Evolutionary conservation across 2,888 invertebrate species (phyloP).

Genomic region (Ochlodes sylvanus): DNA sequence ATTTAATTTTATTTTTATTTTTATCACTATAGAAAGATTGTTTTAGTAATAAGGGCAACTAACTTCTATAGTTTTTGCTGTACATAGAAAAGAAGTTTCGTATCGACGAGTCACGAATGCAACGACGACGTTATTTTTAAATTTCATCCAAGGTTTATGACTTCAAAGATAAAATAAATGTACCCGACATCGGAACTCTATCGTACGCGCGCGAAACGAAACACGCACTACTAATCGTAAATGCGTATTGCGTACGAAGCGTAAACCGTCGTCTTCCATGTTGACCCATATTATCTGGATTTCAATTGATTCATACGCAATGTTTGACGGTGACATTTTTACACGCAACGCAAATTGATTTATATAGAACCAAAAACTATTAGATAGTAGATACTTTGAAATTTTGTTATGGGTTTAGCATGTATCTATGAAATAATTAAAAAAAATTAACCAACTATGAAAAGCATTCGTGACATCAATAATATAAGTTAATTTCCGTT

Average conservation of each 20-base stretch:
- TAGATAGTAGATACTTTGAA: too few species aligned
- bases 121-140: conserved; percentile 20
- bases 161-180: conserved; percentile 24
- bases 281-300: conserved; percentile 17
- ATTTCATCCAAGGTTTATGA: conserved; percentile 15
- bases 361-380: too few species aligned
- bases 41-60: too few species aligned
- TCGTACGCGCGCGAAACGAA: neutral
- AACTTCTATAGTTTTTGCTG: too few species aligned
- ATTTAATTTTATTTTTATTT: too few species aligned
- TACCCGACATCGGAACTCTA: conserved; percentile 14
- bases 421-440: too few species aligned
- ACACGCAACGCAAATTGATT: too few species aligned
- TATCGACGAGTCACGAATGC: conserved; percentile 11
- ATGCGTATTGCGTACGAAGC: neutral
- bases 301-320: conserved; percentile 19
- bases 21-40: too few species aligned
- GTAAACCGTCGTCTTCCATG: conserved; percentile 6
- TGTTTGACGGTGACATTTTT: neutral
- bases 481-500: too few species aligned
- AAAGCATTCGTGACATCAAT: too few species aligned
- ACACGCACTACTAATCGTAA: neutral
- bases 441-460: too few species aligned
- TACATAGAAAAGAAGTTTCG: neutral
- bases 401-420: too few species aligned